Evolutionary conservation across 2,888 invertebrate genomes (phyloP), one percentile per base, ranked within the genome.

Genomic region (Pyrochroa serraticornis): DNA sequence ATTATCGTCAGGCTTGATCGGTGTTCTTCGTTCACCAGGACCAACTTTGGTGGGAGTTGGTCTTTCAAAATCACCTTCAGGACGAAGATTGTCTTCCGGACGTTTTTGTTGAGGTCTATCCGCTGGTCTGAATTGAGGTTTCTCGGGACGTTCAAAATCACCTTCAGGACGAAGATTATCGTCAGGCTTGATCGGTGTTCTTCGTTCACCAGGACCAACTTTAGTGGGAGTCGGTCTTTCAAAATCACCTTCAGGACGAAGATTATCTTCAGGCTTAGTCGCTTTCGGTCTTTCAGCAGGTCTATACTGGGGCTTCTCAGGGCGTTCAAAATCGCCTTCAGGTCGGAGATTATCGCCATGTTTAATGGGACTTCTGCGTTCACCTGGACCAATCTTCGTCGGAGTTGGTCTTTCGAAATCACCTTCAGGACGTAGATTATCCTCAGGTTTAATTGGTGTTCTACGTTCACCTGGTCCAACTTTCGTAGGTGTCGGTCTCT

Each of bases 321-420:
- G 69, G 6, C 72, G 49, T 47, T 75, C 74, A 46, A 80, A 76
- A n/a, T 80, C 78, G 83, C 76, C 76, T 62, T 77, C 79, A 2
- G 79, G 79, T 14, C 66, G 73, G 1, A 89, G 75, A 74, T 89
- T 89, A 68, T 90, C 89, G 63, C 84, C 82, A 32, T 87, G 88
- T 70, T 79, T 82, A 0, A 82, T 82, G 42, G 60, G 72, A 46
- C 54, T 44, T 2, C 63, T 81, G 32, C 74, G 64, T 60, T 81
- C 80, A n/a, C 72, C 78, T n/a, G 77, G 75, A n/a, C 77, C 72
- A 67, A 77, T 80, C 51, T 75, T 74, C 6, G 75, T 69, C 9
- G 66, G 64, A 32, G 63, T 73, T 1, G 79, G 80, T 53, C 81
- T 72, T 43, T 80, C 78, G 33, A 83, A 83, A n/a, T 78, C 79